Conservation (phyloP, 2,888 invertebrate genomes). For the Odontomyia ornata region DNA sequence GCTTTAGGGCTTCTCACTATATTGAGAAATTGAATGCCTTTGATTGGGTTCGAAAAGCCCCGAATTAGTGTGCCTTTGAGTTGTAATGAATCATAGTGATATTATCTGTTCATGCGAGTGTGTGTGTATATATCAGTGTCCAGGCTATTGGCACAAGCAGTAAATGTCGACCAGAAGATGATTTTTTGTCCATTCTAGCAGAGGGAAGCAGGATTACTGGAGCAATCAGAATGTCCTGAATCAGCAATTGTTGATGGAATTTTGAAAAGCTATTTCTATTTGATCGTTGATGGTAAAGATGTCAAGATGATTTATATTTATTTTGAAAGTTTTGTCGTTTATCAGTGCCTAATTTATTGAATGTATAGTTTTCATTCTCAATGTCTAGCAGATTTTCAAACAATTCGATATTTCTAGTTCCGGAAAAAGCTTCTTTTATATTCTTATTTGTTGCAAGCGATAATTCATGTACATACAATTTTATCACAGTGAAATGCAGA, state of each 20-base stretch:
- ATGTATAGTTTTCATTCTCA: too few species aligned
- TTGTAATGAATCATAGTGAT: constrained; percentile 25
- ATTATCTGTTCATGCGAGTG: neutral
- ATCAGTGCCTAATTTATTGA: too few species aligned
- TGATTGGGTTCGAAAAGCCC: constrained; percentile 5
- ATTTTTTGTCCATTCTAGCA: neutral
- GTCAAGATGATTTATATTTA: constrained; percentile 2
- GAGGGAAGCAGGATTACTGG: neutral
- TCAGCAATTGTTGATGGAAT: constrained; percentile 17
- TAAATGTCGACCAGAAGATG: neutral
- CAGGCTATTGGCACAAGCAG: neutral
- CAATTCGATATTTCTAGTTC: too few species aligned
- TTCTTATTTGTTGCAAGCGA: too few species aligned
- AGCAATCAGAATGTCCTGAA: neutral
- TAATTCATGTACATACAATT: too few species aligned
- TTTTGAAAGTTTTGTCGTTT: too few species aligned
- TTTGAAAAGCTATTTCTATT: neutral
- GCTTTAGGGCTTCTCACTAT: neutral
- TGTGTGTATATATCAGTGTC: neutral
- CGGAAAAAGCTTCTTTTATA: too few species aligned
- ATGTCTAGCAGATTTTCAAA: too few species aligned
- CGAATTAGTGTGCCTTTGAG: constrained; percentile 30
- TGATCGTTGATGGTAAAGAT: neutral
- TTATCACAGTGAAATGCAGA: too few species aligned
- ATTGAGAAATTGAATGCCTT: neutral